Percentiles rank a stretch among this genome's conserved stretches.
These are phyloP conservation scores for Synanthedon andrenaeformis DNA, from an alignment of 2,888 invertebrate genomes.

Conservation along the genomic window DNA sequence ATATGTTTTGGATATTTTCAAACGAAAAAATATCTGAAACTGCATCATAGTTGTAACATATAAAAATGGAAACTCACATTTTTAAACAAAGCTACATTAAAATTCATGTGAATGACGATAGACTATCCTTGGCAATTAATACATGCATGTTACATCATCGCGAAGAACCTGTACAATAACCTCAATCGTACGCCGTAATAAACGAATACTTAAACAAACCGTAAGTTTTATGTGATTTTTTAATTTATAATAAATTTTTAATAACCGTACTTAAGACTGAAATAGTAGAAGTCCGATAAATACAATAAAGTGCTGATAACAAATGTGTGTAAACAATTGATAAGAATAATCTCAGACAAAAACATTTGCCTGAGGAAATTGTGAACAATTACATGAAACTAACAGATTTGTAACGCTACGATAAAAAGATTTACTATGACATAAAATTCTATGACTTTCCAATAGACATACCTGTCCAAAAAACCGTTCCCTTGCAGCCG, in stretches of 20 bases:
- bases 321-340: background rate
- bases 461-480: constrained; percentile 45
- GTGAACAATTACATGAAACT: too few relatives aligned
- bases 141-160: constrained; percentile 57
- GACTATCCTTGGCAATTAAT: constrained; percentile 40
- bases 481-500: constrained; percentile 58
- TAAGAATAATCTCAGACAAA: background rate
- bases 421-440: constrained; percentile 48
- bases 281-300: too few relatives aligned
- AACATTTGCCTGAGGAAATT: constrained; percentile 10
- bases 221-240: too few relatives aligned
- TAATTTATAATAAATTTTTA: too few relatives aligned
- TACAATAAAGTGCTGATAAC: background rate
- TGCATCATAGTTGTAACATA: too few relatives aligned
- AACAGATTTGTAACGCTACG: constrained; percentile 43
- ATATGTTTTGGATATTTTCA: too few relatives aligned
- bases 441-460: background rate
- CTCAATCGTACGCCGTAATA: constrained; percentile 15
- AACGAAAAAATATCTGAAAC: too few relatives aligned
- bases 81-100: background rate
- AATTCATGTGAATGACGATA: background rate
- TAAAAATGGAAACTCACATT: background rate
- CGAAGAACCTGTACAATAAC: constrained; percentile 42
- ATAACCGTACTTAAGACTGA: too few relatives aligned
- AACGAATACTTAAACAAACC: too few relatives aligned